Conservation (phyloP, 2,888 invertebrate genomes). For the Drosophila bunnanda region DNA sequence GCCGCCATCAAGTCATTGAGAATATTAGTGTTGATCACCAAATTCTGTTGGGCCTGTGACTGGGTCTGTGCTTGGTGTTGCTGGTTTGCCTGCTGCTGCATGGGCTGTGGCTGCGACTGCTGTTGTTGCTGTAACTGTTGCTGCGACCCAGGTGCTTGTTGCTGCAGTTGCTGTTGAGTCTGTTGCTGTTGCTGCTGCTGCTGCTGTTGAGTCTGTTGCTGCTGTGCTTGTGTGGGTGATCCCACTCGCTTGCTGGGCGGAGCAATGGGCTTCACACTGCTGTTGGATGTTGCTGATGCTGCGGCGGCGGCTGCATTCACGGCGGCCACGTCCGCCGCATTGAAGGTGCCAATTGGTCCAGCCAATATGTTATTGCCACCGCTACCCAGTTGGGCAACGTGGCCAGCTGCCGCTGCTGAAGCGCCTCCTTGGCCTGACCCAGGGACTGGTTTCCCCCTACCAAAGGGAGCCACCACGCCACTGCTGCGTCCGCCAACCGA, state of each 20-base stretch:
- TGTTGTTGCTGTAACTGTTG: slow-evolving; percentile 51
- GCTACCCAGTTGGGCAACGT: slow-evolving; percentile 67
- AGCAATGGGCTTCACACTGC: slow-evolving; percentile 83
- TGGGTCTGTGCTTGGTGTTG: slow-evolving; percentile 20
- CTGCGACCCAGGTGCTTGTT: slow-evolving; percentile 33
- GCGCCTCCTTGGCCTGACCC: slow-evolving; percentile 43
- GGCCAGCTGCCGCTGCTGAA: slow-evolving; percentile 21
- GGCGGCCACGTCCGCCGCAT: slow-evolving; percentile 83
- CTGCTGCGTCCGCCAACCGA: slow-evolving; percentile 65
- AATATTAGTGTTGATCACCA: slow-evolving; percentile 72
- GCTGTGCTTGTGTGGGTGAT: slow-evolving; percentile 59
- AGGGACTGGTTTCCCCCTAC: slow-evolving; percentile 79
- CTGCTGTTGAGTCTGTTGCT: slow-evolving; percentile 44
- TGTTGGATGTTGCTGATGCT: slow-evolving; percentile 58
- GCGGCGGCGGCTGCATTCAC: slow-evolving; percentile 80
- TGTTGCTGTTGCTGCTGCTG: slow-evolving; percentile 51
- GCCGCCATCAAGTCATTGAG: slow-evolving; percentile 62
- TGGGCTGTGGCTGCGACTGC: slow-evolving; percentile 17
- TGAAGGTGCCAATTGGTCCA: slow-evolving; percentile 83
- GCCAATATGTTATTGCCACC: slow-evolving; percentile 79
- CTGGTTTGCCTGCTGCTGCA: slow-evolving; percentile 42
- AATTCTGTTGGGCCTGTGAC: slow-evolving; percentile 55
- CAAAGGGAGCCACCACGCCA: slow-evolving; percentile 81
- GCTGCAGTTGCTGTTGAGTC: slow-evolving; percentile 51
- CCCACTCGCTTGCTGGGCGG: slow-evolving; percentile 53